Conservation (phyloP, 2,888 invertebrate species). For the Aphidius colemani region DNA sequence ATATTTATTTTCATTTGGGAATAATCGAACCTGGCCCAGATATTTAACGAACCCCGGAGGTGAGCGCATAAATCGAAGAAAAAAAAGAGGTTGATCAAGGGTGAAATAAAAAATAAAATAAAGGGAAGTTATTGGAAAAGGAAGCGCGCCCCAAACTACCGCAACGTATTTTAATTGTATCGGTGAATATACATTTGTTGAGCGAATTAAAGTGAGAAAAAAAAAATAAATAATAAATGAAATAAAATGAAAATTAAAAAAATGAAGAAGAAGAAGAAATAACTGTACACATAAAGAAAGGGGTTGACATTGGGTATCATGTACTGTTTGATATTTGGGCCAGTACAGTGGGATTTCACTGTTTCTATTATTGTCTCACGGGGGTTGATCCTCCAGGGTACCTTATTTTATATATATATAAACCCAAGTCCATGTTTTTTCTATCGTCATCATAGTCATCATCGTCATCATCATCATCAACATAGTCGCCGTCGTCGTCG, state of each 20-base stretch:
- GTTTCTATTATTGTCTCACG: conserved; percentile 59
- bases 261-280: neutral
- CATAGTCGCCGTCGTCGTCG: no score
- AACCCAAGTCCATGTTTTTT: no score
- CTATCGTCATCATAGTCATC: no score
- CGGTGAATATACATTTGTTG: conserved; percentile 30
- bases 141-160: conserved; percentile 41
- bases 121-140: conserved; percentile 22
- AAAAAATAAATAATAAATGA: neutral
- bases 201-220: conserved; percentile 20
- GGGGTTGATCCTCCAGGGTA: conserved; percentile 39
- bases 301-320: conserved; percentile 41
- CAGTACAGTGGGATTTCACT: conserved; percentile 46
- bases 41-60: conserved; percentile 39
- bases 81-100: conserved; percentile 27
- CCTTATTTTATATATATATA: conserved; percentile 4
- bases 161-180: conserved; percentile 59
- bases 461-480: no score
- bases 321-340: conserved; percentile 49
- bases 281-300: neutral
- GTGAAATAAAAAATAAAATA: conserved; percentile 19
- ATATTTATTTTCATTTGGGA: conserved; percentile 21
- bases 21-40: conserved; percentile 40
- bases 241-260: conserved; percentile 19
- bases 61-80: conserved; percentile 42